Percentiles rank a stretch among this genome's conserved stretches.
phyloP scores from a whole-genome alignment of 64 coral and sea anemone species.

The Catalaphyllia jardinei region DNA sequence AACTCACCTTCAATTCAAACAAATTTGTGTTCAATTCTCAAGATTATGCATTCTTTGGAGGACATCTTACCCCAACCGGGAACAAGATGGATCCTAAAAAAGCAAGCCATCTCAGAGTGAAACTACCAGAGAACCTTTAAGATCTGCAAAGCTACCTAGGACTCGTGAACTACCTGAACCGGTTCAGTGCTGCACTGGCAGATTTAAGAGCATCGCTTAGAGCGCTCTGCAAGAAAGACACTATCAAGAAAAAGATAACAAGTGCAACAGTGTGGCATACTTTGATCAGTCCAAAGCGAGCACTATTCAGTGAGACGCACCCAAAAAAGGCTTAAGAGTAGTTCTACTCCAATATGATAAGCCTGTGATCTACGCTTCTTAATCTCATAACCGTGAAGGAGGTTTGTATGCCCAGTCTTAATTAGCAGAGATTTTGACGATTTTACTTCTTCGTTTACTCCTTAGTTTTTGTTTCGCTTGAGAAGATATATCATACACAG shows the following conservation, averaged over 20 bases:
- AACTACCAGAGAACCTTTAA: conserved; percentile 32
- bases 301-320: not conserved
- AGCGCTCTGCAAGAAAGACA: conserved; percentile 30
- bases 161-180: conserved; percentile 58
- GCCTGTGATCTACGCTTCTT: too few relatives aligned
- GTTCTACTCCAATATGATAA: not conserved
- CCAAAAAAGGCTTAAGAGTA: not conserved
- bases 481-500: too few relatives aligned
- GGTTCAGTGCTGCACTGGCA: conserved; percentile 48
- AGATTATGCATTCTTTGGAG: conserved; percentile 53
- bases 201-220: conserved; percentile 42
- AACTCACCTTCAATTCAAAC: conserved; percentile 41
- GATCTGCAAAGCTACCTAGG: conserved; percentile 50
- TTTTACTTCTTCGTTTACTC: too few relatives aligned
- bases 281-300: not conserved
- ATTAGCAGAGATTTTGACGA: too few relatives aligned
- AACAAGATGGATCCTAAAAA: conserved; percentile 42
- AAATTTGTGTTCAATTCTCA: conserved; percentile 37
- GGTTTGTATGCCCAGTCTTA: too few relatives aligned
- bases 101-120: conserved; percentile 50
- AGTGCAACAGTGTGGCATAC: not conserved
- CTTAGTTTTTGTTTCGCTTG: too few relatives aligned
- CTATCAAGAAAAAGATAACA: too few relatives aligned
- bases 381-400: too few relatives aligned
- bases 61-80: conserved; percentile 28